phyloP scores from a whole-genome alignment of 2,888 invertebrate species.

The Zootermopsis nevadensis region DNA sequence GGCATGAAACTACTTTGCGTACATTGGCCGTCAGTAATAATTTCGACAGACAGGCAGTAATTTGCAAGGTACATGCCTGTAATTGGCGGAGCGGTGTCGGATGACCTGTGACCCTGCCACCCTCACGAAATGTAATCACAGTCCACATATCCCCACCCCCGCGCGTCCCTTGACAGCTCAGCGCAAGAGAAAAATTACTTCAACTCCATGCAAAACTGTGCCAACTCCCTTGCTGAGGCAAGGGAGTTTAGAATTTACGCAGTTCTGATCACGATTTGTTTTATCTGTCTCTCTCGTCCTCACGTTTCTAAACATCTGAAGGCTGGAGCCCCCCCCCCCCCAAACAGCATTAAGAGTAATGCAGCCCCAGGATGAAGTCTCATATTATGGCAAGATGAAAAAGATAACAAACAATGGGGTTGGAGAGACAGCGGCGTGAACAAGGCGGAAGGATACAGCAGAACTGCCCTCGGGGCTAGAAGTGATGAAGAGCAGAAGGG shows the following conservation, averaged over 20 bases:
- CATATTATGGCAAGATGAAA: conserved; percentile 2
- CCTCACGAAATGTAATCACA: conserved; percentile 16
- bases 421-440: neutral
- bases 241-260: no score
- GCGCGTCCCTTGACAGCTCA: neutral
- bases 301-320: no score
- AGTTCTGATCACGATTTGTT: no score
- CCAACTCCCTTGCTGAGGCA: neutral
- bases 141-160: neutral
- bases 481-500: conserved; percentile 13
- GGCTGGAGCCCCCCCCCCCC: no score
- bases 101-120: neutral
- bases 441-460: neutral
- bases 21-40: conserved; percentile 13
- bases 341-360: no score
- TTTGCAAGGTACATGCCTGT: conserved; percentile 36
- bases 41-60: conserved; percentile 26
- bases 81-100: conserved; percentile 19
- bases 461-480: conserved; percentile 12
- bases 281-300: no score
- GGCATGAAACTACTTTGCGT: neutral
- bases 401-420: conserved; percentile 21
- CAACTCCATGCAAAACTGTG: neutral
- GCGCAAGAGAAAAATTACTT: neutral
- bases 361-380: no score